Evolutionary conservation across 2,888 invertebrate genomes (phyloP).

Genomic region (Sipha maydis): DNA sequence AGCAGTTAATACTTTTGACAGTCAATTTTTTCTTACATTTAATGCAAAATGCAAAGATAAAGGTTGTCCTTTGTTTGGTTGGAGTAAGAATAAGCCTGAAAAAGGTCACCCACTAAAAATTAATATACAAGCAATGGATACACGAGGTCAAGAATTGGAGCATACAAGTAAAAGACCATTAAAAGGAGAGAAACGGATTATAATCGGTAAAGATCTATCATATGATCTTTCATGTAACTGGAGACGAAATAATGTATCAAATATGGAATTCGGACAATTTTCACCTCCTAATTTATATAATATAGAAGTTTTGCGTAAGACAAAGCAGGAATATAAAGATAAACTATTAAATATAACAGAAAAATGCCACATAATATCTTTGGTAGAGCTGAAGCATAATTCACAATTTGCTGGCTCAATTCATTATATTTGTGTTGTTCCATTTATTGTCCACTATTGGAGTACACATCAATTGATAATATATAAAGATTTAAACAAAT

Average conservation of each 20-base stretch:
- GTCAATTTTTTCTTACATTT: background rate
- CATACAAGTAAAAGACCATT: background rate
- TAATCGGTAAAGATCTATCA: background rate
- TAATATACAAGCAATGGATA: background rate
- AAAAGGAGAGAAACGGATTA: background rate
- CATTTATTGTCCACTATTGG: slow-evolving; percentile 18
- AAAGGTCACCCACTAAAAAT: background rate
- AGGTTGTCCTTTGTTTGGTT: slow-evolving; percentile 11
- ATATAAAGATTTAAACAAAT: slow-evolving; percentile 19
- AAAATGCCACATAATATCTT: slow-evolving; percentile 1
- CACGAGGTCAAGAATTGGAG: background rate
- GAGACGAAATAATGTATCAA: background rate
- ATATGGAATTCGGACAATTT: background rate
- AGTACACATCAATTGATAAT: background rate
- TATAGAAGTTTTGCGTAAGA: background rate
- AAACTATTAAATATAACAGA: background rate
- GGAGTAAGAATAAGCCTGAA: background rate
- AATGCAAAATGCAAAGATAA: background rate
- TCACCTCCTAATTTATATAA: background rate
- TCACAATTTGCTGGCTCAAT: background rate
- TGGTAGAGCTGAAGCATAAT: slow-evolving; percentile 6
- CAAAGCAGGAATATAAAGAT: background rate
- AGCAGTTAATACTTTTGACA: background rate
- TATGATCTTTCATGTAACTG: background rate
- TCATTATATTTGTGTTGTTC: background rate